Evolutionary conservation across 2,113 vertebrate genomes (phyloP), one percentile per base, ranked within the genome.

Genomic region (Myotis lucifugus): DNA sequence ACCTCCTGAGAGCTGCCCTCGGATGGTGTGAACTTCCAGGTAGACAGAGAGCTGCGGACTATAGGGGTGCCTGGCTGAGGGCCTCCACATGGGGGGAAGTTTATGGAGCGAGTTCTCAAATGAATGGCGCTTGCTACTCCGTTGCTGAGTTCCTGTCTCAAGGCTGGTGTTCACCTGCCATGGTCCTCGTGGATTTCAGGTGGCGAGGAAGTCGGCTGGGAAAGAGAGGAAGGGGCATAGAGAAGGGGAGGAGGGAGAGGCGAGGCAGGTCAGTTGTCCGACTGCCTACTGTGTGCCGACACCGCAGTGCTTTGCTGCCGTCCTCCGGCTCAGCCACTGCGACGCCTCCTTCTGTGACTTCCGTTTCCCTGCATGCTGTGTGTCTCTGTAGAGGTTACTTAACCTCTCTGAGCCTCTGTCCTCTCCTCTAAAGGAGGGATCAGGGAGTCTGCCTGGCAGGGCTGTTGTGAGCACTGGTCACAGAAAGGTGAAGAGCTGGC

Each of bases 241-340:
- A 40, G 54, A 14, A 42, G 42, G 23, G 70, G 7, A 46, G 12
- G 23, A 21, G 29, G 78, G 27, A 10, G 14, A 27, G 29, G 21
- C 0, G 42, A 67, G 12, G 5, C 25, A 2, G 40, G 0, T 4
- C 2, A 2, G 4, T 9, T 6, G 23, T 23, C 10, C 1, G 32
- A 27, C 4, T 10, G 23, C 11, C 56, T 32, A 8, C 78, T 1
- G 0, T 0, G n/a, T 13, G 37, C n/a, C 34, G 0, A 23, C 27
- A 19, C 32, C 1, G 9, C 0, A 4, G 27, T 17, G 1, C 4
- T 18, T 5, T 0, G 17, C 82, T 11, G 19, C 1, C 2, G 4
- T 11, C 4, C 6, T 12, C 85, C 9, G 1, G 73, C 2, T 5
- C 7, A 1, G 21, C 74, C 8, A 8, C 15, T n/a, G 29, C 66